Evolutionary conservation across 2,888 invertebrate genomes (phyloP), one percentile per base, ranked within the genome.

Genomic region (Bembecia ichneumoniformis): DNA sequence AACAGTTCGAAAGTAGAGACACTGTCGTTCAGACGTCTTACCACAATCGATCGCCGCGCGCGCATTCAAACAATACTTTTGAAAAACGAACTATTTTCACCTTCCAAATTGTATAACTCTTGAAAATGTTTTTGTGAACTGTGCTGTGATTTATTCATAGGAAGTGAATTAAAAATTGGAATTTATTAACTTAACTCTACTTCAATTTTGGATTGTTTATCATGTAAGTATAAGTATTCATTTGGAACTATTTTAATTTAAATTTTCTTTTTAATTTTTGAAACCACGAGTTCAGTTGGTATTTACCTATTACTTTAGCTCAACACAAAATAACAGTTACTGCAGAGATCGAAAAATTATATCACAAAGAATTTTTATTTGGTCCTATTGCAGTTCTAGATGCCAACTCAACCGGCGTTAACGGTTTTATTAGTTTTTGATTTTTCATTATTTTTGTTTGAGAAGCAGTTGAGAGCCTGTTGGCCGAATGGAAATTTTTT

Each of bases 1-100:
- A 61, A 62, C 82, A 86, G 86, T 86, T 82, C 73, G 84, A 84
- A 83, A 82, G 80, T 81, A 74, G 74, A 73, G 75, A 69, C 69
- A 69, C 68, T 63, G 63, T 64, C 55, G 72, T 65, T 65, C 74
- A 71, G 81, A 81, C 86, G 84, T 69, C 60, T 44, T 35, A 40
- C 36, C 4, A 14, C 35, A 34, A 13, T 11, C 56, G 64, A 66
- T 64, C 62, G 59, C 60, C 57, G 48, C 62, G 62, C 73, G 74
- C 74, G 69, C 65, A 59, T 54, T 63, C 54, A 71, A 58, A 15
- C n/a, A 36, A 13, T 35, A 35, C 16, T 3, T 47, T 47, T 36
- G 7, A 47, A 3, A 36, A 35, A 28, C 16, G 13, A 28, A n/a
- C n/a, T 20, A 28, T 28, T 9, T 28, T 5, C 28, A 9, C 9